A percentile compares a stretch with the other conserved stretches of the same genome.
Conservation (phyloP, 23 tunicate species). For the Oikopleura vanhoeffeni region DNA sequence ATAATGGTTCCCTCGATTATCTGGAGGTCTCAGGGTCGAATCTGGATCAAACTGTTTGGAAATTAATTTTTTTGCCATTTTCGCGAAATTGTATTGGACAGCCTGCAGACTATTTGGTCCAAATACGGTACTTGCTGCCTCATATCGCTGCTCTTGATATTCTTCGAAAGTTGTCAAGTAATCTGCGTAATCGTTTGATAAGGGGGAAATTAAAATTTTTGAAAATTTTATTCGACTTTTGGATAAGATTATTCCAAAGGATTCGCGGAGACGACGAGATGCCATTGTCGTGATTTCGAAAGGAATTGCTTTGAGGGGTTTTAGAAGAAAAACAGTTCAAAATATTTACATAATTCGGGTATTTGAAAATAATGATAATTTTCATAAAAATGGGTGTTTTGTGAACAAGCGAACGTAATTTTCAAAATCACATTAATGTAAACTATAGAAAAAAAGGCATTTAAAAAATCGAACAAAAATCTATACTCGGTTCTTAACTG, state of each 20-base stretch:
- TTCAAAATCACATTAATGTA: no score
- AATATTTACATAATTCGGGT: no score
- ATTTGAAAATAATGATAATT: no score
- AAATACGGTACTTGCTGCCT: neutral
- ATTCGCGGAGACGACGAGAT: neutral
- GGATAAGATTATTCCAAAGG: neutral
- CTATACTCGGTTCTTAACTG: no score
- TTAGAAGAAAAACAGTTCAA: no score
- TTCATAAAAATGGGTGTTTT: no score
- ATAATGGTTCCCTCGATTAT: neutral
- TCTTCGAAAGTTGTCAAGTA: neutral
- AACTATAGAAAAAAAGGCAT: no score
- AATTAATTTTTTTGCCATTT: neutral
- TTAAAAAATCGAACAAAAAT: no score
- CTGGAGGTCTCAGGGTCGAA: neutral
- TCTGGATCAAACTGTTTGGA: neutral
- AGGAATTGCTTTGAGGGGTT: no score
- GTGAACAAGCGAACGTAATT: no score
- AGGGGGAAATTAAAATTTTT: neutral
- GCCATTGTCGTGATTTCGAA: neutral
- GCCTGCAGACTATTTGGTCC: neutral
- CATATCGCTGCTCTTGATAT: neutral
- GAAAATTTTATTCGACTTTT: neutral
- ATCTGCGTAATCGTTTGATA: neutral
- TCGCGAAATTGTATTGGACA: neutral